Base-by-base conservation (phyloP, 2,888 invertebrate genomes). In the Gastracanthus pulcherrimus region DNA sequence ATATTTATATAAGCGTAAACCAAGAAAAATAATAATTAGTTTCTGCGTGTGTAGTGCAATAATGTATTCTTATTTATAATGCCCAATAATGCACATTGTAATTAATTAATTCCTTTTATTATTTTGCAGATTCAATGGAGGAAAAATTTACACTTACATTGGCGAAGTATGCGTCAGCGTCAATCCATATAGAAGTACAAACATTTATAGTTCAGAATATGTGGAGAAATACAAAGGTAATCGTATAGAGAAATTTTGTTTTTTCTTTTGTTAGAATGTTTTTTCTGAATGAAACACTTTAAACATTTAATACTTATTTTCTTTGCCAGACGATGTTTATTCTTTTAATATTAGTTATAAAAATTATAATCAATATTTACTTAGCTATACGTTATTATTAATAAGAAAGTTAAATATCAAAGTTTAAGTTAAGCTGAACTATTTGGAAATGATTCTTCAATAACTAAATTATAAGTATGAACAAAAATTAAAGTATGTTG, bases 101-200 rank as follows among this genome's bases (percentile, higher is more conserved):
- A 55, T 51, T 45, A 80, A 71, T 60, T 23, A 19, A 55, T 31
- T 45, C 23, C 9, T 66, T 85, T 91, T 91, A n/a, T n/a, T 90
- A 13, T 11, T 13, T 93, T 93, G n/a, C 93, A 98, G 98, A 91
- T 98, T 96, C 91, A 96, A 96, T 92, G 95, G 95, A 92, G 97
- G 97, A 87, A 96, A 95, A 92, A 98, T 99, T 90, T 99, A 99
- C 94, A 98, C 99, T 7, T 99, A 99, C 93, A 99, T 99, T 87
- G 99, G 99, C 58, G 99, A 99, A 93, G 98, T 98, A 87, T 96
- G 97, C 90, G 98, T 99, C 55, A 98, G 99, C 0, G 97, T 99
- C 86, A 99, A 99, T 93, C 99, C 99, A 0, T 99, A 99, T 93
- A 95, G 96, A 90, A 95, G 94, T 64, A 94, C 98, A 92, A 97